Conservation (phyloP, 2,797 vertebrate genomes). For the Acipenser transmontanus region DNA sequence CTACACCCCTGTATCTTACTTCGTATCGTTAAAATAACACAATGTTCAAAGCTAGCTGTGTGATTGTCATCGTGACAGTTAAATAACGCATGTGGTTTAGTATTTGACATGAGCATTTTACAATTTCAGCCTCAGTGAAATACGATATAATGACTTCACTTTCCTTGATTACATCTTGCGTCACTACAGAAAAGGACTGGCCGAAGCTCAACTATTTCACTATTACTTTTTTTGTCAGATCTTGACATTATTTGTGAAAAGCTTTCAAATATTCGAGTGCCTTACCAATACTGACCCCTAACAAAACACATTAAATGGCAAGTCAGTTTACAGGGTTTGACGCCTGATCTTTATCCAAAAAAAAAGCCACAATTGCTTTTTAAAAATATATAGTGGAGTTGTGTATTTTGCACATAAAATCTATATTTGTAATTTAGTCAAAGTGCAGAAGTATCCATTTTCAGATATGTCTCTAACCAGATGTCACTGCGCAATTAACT, state of each 20-base stretch:
- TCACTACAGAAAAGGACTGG: constrained; percentile 15
- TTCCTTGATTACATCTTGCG: constrained; percentile 23
- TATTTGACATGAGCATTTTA: constrained; percentile 45
- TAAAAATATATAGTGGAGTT: not conserved
- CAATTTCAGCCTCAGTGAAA: constrained; percentile 34
- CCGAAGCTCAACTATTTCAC: constrained; percentile 13
- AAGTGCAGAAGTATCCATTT: constrained; percentile 15
- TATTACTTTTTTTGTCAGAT: constrained; percentile 17
- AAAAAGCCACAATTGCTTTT: too few relatives aligned
- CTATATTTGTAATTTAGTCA: constrained; percentile 3
- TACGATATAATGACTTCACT: constrained; percentile 45
- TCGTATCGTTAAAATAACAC: too few relatives aligned
- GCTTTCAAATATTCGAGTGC: constrained; percentile 18
- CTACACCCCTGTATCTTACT: too few relatives aligned
- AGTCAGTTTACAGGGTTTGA: not conserved
- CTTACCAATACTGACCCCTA: not conserved
- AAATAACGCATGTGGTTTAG: constrained; percentile 36
- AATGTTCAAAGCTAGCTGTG: too few relatives aligned
- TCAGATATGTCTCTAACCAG: constrained; percentile 7
- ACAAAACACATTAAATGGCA: constrained; percentile 7
- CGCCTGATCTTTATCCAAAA: constrained; percentile 9
- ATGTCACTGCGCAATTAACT: constrained; percentile 29
- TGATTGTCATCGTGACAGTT: constrained; percentile 35
- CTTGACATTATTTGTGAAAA: constrained; percentile 14
- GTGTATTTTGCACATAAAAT: constrained; percentile 14